These are phyloP conservation scores for Trilocha varians DNA, from an alignment of 2,888 invertebrate genomes.

Conservation along the genomic window DNA sequence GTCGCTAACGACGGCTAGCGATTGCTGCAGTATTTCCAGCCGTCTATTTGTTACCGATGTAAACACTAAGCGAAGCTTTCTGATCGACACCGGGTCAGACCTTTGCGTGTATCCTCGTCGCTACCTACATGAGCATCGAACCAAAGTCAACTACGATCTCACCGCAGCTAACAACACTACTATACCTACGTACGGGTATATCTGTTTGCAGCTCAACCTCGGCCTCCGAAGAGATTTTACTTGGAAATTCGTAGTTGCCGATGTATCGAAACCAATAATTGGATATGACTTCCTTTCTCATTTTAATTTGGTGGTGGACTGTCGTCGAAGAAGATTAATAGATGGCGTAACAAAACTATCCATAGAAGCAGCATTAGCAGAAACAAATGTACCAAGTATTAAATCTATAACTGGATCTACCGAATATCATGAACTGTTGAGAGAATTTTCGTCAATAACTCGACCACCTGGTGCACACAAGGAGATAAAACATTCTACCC, in stretches of 20 bases:
- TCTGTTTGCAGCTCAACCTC: constrained; percentile 8
- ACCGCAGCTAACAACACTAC: constrained; percentile 26
- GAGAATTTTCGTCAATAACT: constrained; percentile 4
- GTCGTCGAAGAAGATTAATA: constrained; percentile 1
- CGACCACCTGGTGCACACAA: constrained; percentile 6
- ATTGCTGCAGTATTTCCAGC: constrained; percentile 9
- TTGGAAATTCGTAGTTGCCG: constrained; percentile 31
- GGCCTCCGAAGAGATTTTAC: constrained; percentile 16
- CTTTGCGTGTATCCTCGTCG: constrained; percentile 12
- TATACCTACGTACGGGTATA: constrained; percentile 18
- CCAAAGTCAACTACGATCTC: constrained; percentile 18
- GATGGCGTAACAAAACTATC: constrained; percentile 5
- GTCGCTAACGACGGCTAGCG: constrained; percentile 13
- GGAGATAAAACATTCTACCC: constrained; percentile 2
- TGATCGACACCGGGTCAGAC: constrained; percentile 13
- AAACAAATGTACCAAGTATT: constrained; percentile 2
- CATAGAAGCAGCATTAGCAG: neutral
- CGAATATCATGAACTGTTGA: constrained; percentile 1
- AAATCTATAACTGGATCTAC: constrained; percentile 2
- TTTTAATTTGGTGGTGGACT: constrained; percentile 6
- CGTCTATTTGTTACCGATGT: constrained; percentile 11
- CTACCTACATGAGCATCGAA: constrained; percentile 4
- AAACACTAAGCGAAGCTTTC: constrained; percentile 7
- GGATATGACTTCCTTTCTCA: constrained; percentile 8
- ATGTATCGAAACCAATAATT: constrained; percentile 26